Conservation (phyloP, 1,140 invertebrate species). For the Zelostemma sp. region DNA sequence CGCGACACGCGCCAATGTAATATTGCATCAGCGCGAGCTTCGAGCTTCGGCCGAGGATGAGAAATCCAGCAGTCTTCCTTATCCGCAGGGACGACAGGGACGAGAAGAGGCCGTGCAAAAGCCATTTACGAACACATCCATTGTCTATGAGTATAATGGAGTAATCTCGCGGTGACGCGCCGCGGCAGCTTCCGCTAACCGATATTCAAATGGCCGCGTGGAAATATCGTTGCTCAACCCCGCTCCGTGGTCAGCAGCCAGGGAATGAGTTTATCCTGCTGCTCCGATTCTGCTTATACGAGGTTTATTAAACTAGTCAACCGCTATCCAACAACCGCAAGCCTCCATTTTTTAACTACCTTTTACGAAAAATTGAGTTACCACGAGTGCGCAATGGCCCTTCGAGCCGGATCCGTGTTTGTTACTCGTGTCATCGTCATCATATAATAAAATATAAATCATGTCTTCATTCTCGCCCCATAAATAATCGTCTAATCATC, state of each 20-base stretch:
- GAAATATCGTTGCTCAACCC: conserved; percentile 52
- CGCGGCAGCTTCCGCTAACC: conserved; percentile 58
- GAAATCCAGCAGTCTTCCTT: conserved; percentile 34
- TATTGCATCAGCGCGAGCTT: conserved; percentile 24
- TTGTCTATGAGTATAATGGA: conserved; percentile 69
- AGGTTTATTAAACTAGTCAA: conserved; percentile 36
- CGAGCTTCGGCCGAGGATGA: conserved; percentile 10
- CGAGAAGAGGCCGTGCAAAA: conserved; percentile 52
- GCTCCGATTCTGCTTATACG: conserved; percentile 29
- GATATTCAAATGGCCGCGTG: conserved; percentile 66
- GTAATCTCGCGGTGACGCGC: conserved; percentile 70
- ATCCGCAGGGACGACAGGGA: conserved; percentile 26
- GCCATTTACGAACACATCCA: conserved; percentile 68
- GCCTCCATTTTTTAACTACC: conserved; percentile 11
- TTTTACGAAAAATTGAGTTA: too few relatives aligned
- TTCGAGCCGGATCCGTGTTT: too few relatives aligned
- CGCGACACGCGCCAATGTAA: conserved; percentile 23
- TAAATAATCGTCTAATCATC: too few relatives aligned
- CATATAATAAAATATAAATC: conserved; percentile 4
- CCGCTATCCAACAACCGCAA: conserved; percentile 21
- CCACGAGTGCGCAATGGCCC: too few relatives aligned
- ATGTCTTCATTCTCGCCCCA: too few relatives aligned
- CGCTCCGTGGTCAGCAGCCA: conserved; percentile 43
- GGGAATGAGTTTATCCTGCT: conserved; percentile 44
- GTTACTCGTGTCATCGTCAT: not conserved